Evolutionary conservation across 2,113 vertebrate genomes (phyloP).

Genomic region (Centropristis striata): DNA sequence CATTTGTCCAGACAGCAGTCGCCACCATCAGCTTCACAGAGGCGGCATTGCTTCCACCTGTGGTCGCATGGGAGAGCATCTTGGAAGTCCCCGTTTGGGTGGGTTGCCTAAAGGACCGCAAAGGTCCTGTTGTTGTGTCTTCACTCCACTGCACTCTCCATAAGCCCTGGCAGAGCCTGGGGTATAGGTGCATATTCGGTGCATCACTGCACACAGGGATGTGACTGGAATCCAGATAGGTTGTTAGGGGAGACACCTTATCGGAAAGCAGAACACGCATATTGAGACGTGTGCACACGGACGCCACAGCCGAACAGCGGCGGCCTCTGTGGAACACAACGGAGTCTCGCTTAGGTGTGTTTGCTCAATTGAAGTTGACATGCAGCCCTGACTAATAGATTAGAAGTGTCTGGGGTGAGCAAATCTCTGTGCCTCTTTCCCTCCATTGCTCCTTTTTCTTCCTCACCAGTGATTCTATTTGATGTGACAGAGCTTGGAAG

Average conservation of each 20-base stretch:
- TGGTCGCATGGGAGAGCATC: slow-evolving; percentile 14
- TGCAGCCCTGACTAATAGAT: slow-evolving; percentile 57
- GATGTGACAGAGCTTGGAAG: slow-evolving; percentile 43
- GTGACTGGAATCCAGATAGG: slow-evolving; percentile 43
- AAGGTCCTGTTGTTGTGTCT: slow-evolving; percentile 29
- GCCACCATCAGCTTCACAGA: slow-evolving; percentile 40
- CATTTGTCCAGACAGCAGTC: slow-evolving; percentile 63
- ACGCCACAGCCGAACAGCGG: neutral
- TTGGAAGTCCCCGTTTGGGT: neutral
- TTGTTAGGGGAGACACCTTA: slow-evolving; percentile 32
- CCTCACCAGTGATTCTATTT: slow-evolving; percentile 23
- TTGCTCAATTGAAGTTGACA: slow-evolving; percentile 50
- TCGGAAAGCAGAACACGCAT: slow-evolving; percentile 35
- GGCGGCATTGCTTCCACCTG: neutral
- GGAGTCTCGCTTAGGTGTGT: slow-evolving; percentile 41
- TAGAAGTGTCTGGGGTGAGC: slow-evolving; percentile 34
- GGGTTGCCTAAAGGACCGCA: slow-evolving; percentile 1
- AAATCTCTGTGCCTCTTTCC: slow-evolving; percentile 22
- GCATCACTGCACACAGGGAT: slow-evolving; percentile 39
- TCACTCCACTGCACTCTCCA: slow-evolving; percentile 16
- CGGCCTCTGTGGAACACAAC: neutral
- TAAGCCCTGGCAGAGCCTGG: neutral
- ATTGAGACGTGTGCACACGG: slow-evolving; percentile 14
- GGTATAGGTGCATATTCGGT: slow-evolving; percentile 29
- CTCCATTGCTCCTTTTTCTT: slow-evolving; percentile 37